Evolutionary conservation across 2,888 invertebrate species (phyloP).

Genomic region (Hyalella azteca): DNA sequence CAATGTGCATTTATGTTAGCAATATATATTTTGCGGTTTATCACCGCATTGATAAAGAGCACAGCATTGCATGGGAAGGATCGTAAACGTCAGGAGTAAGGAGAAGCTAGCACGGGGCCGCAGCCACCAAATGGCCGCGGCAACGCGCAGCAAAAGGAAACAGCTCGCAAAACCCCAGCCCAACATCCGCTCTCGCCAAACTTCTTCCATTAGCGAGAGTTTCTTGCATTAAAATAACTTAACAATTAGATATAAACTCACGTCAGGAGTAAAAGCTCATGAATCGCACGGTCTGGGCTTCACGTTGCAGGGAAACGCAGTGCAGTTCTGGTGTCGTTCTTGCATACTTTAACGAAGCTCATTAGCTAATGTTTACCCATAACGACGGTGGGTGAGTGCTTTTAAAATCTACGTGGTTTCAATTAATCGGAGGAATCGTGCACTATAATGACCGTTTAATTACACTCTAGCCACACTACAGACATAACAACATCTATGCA

Average conservation of each 20-base stretch:
- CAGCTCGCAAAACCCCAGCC: slow-evolving; percentile 15
- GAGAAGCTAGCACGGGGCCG: too few species aligned
- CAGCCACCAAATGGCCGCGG: slow-evolving; percentile 8
- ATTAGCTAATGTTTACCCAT: not conserved
- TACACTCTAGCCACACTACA: too few species aligned
- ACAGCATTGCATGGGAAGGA: too few species aligned
- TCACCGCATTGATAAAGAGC: too few species aligned
- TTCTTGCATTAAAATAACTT: slow-evolving; percentile 37
- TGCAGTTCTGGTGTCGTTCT: not conserved
- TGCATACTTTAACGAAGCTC: slow-evolving; percentile 1
- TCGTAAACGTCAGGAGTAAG: too few species aligned
- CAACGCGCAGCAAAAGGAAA: slow-evolving; percentile 10
- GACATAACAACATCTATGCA: too few species aligned
- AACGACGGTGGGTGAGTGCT: not conserved
- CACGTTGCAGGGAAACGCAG: not conserved
- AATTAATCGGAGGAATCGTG: too few species aligned
- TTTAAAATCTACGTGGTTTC: too few species aligned
- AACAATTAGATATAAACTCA: slow-evolving; percentile 37
- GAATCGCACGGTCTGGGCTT: not conserved
- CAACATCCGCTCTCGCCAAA: not conserved
- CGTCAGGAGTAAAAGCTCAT: slow-evolving; percentile 2
- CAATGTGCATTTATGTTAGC: too few species aligned
- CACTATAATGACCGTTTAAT: too few species aligned
- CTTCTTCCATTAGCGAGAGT: slow-evolving; percentile 28
- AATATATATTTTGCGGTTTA: too few species aligned